These are phyloP conservation scores for Rhincodon typus DNA, from an alignment of 2,797 vertebrate species.

Conservation along the genomic window DNA sequence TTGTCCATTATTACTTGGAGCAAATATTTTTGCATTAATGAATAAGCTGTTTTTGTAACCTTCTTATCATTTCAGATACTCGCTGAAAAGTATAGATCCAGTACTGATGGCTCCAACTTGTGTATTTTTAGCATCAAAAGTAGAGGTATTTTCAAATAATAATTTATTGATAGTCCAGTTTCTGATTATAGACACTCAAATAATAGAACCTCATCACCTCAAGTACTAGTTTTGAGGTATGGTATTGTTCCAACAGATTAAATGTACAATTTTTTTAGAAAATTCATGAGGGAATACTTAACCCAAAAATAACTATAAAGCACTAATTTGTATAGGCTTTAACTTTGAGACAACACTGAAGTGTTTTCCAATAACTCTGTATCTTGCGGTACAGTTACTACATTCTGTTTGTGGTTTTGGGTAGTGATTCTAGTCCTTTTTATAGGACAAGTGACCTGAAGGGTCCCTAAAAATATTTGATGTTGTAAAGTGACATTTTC, in stretches of 20 bases:
- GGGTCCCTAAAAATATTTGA: not conserved
- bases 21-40: not conserved
- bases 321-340: not conserved
- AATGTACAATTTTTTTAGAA: not conserved
- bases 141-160: constrained; percentile 75
- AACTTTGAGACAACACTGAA: not conserved
- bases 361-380: not conserved
- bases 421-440: not conserved
- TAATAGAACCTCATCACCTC: constrained; percentile 41
- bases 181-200: constrained; percentile 44
- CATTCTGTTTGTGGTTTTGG: not conserved
- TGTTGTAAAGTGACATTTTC: not conserved
- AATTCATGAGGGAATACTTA: not conserved
- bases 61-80: constrained; percentile 74
- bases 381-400: not conserved
- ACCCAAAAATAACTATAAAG: not conserved
- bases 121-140: constrained; percentile 98
- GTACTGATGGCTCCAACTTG: constrained; percentile 99
- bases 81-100: constrained; percentile 97
- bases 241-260: not conserved
- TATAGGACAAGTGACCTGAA: not conserved
- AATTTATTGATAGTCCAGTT: constrained; percentile 41
- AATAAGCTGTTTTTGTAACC: not conserved
- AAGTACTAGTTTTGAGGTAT: not conserved
- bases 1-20: not conserved